These are phyloP conservation scores for Xiphophorus hellerii DNA, from an alignment of 2,113 vertebrate species.

Conservation along the genomic window DNA sequence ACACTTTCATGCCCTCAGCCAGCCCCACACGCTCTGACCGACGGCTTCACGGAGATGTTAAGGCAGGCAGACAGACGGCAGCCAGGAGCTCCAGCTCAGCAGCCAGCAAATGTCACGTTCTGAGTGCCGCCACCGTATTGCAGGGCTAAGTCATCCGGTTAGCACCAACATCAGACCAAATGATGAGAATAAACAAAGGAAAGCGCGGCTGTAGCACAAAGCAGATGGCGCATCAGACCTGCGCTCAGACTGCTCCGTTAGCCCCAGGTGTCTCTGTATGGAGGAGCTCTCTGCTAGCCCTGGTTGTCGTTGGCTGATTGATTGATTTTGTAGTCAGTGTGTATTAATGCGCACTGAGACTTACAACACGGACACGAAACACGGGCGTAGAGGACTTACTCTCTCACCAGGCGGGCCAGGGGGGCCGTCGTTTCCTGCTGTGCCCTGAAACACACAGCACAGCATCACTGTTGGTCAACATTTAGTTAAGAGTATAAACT, in stretches of 20 bases:
- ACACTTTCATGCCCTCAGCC: too few relatives aligned
- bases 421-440: conserved; percentile 93
- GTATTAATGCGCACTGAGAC: background rate
- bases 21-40: background rate
- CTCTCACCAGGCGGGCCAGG: conserved; percentile 94
- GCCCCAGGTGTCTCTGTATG: background rate
- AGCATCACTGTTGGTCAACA: background rate
- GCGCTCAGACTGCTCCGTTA: background rate
- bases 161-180: background rate
- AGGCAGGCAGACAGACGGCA: background rate
- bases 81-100: background rate
- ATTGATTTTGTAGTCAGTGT: background rate
- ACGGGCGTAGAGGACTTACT: conserved; percentile 79
- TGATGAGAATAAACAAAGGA: background rate
- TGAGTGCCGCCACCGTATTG: too few relatives aligned
- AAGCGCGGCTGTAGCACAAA: background rate
- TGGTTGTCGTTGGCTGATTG: background rate
- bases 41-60: background rate
- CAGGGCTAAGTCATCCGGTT: background rate
- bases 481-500: background rate
- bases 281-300: background rate
- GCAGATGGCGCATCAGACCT: background rate
- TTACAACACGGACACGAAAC: background rate
- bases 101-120: background rate
- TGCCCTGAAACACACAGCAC: conserved; percentile 83